A percentile compares a stretch with the other conserved stretches of the same genome.
These are phyloP conservation scores for Martes martes DNA, from an alignment of 2,113 vertebrate species.

Conservation along the genomic window DNA sequence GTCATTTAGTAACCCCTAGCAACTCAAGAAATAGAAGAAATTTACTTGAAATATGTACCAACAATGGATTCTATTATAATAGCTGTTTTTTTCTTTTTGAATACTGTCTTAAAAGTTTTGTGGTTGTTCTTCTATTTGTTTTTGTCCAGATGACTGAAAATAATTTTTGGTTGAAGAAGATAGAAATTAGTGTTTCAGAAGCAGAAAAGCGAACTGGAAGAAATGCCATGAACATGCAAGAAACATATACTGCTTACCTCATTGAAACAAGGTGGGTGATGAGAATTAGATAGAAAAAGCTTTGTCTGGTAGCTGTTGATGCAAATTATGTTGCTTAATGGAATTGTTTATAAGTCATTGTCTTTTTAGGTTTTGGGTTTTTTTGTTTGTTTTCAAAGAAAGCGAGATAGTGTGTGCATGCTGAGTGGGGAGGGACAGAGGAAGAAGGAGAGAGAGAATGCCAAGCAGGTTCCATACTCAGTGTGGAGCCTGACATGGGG, in stretches of 20 bases:
- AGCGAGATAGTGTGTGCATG: background rate
- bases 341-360: background rate
- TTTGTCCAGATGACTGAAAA: slow-evolving; percentile 86
- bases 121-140: slow-evolving; percentile 33
- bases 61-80: slow-evolving; percentile 11
- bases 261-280: slow-evolving; percentile 91
- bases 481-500: background rate
- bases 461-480: background rate
- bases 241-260: slow-evolving; percentile 96
- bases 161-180: slow-evolving; percentile 86
- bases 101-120: slow-evolving; percentile 46
- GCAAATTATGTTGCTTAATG: background rate
- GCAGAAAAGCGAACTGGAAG: slow-evolving; percentile 94
- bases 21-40: background rate
- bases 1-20: background rate
- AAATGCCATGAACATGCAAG: slow-evolving; percentile 94
- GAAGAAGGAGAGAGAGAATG: background rate
- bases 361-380: background rate
- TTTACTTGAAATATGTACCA: background rate
- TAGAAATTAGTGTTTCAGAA: slow-evolving; percentile 95
- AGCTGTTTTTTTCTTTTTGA: background rate
- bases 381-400: background rate
- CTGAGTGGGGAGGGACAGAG: background rate
- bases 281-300: background rate
- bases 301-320: background rate